Base-by-base conservation (phyloP, 2,113 vertebrate species). In the Chloroceryle aenea region DNA sequence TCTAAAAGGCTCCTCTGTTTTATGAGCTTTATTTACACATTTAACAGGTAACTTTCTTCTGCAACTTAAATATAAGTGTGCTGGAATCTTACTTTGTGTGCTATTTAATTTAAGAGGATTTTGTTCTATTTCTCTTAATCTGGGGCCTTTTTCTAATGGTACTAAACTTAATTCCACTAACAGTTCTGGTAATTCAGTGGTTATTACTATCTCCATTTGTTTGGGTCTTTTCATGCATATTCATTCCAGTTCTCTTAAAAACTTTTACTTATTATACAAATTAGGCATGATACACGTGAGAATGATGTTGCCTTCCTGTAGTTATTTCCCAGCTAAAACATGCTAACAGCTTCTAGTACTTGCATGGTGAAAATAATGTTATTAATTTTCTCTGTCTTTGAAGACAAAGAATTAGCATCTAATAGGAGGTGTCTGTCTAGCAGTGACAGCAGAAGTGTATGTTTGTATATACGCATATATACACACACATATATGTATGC, bases 61-160 rank as follows among this genome's bases (percentile, higher is more conserved):
- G 73, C 43, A 72, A 12, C 79, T 96, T 81, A 73, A 73, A 84
- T 81, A 42, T 74, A 81, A 53, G 40, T 69, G 58, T 66, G 48
- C n/a, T 90, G 62, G 68, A 72, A 89, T 36, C 40, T 75, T 84
- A 92, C 91, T 95, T 84, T 68, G 66, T 85, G 52, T 95, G 48
- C 52, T 72, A 42, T 90, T 94, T 93, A 62, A 83, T 87, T 76
- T 93, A 81, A 93, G 63, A 85, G 48, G 64, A 67, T 94, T 93
- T 89, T 90, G 40, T 92, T 92, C 52, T 73, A 66, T 89, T 94
- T 90, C 61, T 96, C 56, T 62, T 93, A 56, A 94, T 84, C 68
- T 86, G 47, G 66, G 43, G 34, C 55, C 85, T 47, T 87, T 56
- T 75, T 95, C 68, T 68, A 38, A 61, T 1, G 1, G 55, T 59